phyloP scores from a whole-genome alignment of 1,140 invertebrate genomes.

The Eulimnadia texana region DNA sequence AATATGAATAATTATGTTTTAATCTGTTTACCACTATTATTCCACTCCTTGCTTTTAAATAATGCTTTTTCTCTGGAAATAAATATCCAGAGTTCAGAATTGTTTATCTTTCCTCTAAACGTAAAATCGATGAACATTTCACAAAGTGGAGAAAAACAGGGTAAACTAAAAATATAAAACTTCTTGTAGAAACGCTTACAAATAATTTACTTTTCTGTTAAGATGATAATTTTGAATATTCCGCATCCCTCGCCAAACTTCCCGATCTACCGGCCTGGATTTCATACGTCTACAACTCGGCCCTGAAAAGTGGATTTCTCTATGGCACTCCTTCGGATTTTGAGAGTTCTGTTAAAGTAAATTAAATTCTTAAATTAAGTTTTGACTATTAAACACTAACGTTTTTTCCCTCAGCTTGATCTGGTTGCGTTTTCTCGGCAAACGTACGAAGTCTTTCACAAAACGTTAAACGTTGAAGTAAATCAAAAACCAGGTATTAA shows the following conservation, averaged over 20 bases:
- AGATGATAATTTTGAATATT: conserved; percentile 44
- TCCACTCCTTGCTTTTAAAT: too few relatives aligned
- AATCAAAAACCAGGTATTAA: neutral
- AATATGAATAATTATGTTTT: too few relatives aligned
- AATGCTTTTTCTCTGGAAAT: neutral
- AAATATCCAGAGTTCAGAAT: neutral
- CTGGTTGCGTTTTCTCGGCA: conserved; percentile 57
- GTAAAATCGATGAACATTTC: neutral
- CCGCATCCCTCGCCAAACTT: conserved; percentile 45
- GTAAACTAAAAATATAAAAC: neutral
- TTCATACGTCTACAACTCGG: conserved; percentile 57
- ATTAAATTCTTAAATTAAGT: neutral
- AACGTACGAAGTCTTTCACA: conserved; percentile 57
- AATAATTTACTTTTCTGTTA: neutral
- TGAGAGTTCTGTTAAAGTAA: conserved; percentile 36
- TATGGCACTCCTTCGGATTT: conserved; percentile 59
- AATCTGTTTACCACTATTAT: too few relatives aligned
- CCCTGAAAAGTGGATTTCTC: conserved; percentile 53
- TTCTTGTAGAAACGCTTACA: neutral
- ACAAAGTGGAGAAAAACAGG: neutral
- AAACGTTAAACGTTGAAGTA: conserved; percentile 45
- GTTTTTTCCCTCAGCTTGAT: conserved; percentile 41
- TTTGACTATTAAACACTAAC: conserved; percentile 4
- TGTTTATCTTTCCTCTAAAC: neutral
- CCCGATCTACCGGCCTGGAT: conserved; percentile 74